phyloP scores from a whole-genome alignment of 1,140 invertebrate species.

The Apolygus lucorum region DNA sequence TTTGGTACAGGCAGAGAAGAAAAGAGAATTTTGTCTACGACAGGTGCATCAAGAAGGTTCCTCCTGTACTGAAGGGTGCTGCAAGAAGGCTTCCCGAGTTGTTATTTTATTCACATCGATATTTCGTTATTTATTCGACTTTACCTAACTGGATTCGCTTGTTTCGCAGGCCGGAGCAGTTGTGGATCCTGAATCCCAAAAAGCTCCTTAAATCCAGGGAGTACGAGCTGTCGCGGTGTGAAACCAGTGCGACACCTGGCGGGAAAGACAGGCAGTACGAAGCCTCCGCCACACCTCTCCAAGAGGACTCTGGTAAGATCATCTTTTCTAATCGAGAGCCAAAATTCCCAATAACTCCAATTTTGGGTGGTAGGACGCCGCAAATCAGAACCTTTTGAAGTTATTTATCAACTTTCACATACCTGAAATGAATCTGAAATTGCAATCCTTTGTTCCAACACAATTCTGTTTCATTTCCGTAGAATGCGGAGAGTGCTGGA shows the following conservation, averaged over 20 bases:
- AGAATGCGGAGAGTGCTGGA: conserved; percentile 73
- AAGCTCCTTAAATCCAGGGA: conserved; percentile 57
- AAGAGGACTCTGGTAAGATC: background rate
- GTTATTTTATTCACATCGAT: too few relatives aligned
- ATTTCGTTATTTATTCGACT: background rate
- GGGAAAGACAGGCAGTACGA: conserved; percentile 40
- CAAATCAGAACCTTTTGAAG: too few relatives aligned
- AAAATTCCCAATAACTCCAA: too few relatives aligned
- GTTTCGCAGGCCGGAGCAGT: conserved; percentile 61
- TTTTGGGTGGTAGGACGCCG: too few relatives aligned
- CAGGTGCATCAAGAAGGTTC: too few relatives aligned
- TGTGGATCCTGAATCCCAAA: conserved; percentile 89
- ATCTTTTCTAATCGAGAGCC: background rate
- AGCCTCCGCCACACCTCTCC: background rate
- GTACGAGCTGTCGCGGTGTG: conserved; percentile 42
- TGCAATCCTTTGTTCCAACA: too few relatives aligned
- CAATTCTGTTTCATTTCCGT: background rate
- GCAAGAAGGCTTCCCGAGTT: too few relatives aligned
- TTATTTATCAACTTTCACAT: conserved; percentile 7
- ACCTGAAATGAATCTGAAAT: conserved; percentile 38
- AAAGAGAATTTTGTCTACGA: too few relatives aligned
- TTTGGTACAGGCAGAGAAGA: too few relatives aligned
- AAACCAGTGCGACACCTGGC: conserved; percentile 43
- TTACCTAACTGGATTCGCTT: too few relatives aligned
- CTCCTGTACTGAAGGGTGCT: too few relatives aligned